Evolutionary conservation across 2,888 invertebrate species (phyloP).

Genomic region (Andrena bicolor): DNA sequence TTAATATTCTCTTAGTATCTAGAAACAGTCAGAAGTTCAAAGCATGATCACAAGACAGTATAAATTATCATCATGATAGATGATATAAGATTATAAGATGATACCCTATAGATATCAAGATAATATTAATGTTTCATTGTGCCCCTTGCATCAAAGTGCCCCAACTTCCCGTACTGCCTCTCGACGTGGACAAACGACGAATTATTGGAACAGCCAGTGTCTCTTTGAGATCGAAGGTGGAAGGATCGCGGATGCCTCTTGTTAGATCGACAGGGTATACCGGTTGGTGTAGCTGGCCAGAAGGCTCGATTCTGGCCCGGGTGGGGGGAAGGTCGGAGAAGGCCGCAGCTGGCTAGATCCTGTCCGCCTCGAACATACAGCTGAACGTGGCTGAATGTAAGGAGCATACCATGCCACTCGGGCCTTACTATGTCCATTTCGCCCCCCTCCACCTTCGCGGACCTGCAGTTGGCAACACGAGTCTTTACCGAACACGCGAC

Average conservation of each 20-base stretch:
- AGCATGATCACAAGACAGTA: too few relatives aligned
- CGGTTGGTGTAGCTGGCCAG: slow-evolving; percentile 64
- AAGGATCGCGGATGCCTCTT: slow-evolving; percentile 48
- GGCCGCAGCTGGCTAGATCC: slow-evolving; percentile 81
- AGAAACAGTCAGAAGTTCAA: too few relatives aligned
- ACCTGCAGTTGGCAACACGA: slow-evolving; percentile 73
- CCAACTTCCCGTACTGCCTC: too few relatives aligned
- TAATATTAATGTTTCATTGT: too few relatives aligned
- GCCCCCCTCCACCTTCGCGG: slow-evolving; percentile 36
- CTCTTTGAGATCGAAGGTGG: slow-evolving; percentile 56
- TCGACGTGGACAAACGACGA: background rate
- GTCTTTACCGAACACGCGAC: slow-evolving; percentile 53
- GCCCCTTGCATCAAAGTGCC: too few relatives aligned
- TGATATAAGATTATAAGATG: too few relatives aligned
- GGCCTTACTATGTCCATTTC: slow-evolving; percentile 62
- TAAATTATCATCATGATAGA: too few relatives aligned
- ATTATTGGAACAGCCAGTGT: slow-evolving; percentile 9
- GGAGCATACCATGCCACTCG: slow-evolving; percentile 55
- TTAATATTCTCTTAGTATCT: too few relatives aligned
- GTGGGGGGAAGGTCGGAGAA: slow-evolving; percentile 83
- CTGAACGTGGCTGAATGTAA: slow-evolving; percentile 67
- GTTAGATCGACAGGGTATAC: slow-evolving; percentile 59
- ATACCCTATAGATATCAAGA: too few relatives aligned
- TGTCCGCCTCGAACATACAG: slow-evolving; percentile 66
- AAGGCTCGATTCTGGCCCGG: slow-evolving; percentile 53